These are phyloP conservation scores for Puma concolor DNA, from an alignment of 2,113 vertebrate species.

Conservation along the genomic window DNA sequence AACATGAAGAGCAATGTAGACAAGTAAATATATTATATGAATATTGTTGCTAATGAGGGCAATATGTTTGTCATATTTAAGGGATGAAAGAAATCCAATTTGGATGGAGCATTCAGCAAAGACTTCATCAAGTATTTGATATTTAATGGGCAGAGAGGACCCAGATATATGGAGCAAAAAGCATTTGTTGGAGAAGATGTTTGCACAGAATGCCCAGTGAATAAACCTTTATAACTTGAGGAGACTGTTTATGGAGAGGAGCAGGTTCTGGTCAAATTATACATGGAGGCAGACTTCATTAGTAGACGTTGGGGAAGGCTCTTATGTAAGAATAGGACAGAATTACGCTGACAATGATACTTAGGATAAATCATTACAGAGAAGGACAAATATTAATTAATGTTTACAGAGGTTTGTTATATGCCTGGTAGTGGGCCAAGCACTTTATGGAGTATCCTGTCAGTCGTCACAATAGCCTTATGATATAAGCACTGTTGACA, in stretches of 20 bases:
- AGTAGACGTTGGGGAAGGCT: neutral
- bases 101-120: neutral
- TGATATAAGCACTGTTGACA: neutral
- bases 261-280: neutral
- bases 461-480: neutral
- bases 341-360: neutral
- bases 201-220: neutral
- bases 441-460: neutral
- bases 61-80: neutral
- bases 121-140: neutral
- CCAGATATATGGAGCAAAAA: neutral
- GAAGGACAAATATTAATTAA: neutral
- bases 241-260: neutral
- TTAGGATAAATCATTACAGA: neutral
- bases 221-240: neutral
- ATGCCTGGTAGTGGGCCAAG: neutral
- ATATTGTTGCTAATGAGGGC: neutral
- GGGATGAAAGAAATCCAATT: neutral
- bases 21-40: neutral
- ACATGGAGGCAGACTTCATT: neutral
- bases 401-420: neutral
- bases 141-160: neutral
- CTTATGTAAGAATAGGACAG: neutral
- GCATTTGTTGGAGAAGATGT: neutral
- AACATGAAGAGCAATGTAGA: neutral